Base-by-base conservation (phyloP, 2,113 vertebrate genomes). In the Ivindomyrus marchei region DNA sequence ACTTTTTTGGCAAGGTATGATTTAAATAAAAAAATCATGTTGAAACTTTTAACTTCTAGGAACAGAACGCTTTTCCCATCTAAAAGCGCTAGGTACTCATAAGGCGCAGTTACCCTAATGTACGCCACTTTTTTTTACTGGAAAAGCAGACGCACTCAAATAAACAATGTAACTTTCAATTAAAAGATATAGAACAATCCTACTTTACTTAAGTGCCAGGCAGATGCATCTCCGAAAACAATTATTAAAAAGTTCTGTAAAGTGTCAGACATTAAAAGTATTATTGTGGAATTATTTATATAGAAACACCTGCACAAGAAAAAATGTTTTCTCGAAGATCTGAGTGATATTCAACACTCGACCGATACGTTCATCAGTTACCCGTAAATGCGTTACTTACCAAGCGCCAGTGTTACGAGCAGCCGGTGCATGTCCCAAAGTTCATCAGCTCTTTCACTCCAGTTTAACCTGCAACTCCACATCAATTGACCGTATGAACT, bases 391-490 rank as follows among this genome's bases (percentile, higher is more conserved):
- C 89, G 83, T 46, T 24, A 94, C 95, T 95, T 86, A 95, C 95
- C 93, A 86, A 92, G 93, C 85, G 94, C 2, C 70, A 96, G 91
- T 74, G 89, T 27, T 2, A 93, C 2, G 56, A 94, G 91, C 1
- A 92, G 53, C 85, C 91, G 88, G 85, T 21, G 90, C 95, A 95
- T 95, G 93, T 92, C 90, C 36, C 10, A 74, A 53, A 88, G 90
- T 85, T 17, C 92, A 90, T 92, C 91, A 4, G 91, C 87, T 90
- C 52, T 77, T 90, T 88, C 45, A 58, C 31, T 87, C 50, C 85
- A 36, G 56, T 77, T 89, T 46, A 87, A 83, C 62, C 90, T 92
- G 88, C 49, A 90, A 92, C 77, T 85, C 74, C 36, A 85, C 70
- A 85, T 27, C 45, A 39, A 21, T 58, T 70, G 62, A 88, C 77